phyloP scores from a whole-genome alignment of 2,797 vertebrate genomes.

The Xerus rutilus region DNA sequence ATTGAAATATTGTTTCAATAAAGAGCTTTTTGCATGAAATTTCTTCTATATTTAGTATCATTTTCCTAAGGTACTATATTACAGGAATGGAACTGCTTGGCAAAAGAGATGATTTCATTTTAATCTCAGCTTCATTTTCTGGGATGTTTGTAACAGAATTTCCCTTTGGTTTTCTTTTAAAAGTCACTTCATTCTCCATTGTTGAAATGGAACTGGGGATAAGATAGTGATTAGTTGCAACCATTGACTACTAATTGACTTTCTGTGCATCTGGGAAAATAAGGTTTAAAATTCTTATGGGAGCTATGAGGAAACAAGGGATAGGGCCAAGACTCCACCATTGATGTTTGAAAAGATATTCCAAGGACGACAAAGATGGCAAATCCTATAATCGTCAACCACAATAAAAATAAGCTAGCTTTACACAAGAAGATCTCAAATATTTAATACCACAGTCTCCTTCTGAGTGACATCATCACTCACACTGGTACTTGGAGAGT shows the following conservation, averaged over 20 bases:
- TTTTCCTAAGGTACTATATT: conserved; percentile 36
- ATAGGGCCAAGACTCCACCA: neutral
- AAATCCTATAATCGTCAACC: neutral
- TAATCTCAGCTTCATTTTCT: conserved; percentile 17
- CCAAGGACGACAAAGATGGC: neutral
- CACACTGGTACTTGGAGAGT: conserved; percentile 10
- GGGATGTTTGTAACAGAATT: neutral
- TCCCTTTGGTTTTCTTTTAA: conserved; percentile 39
- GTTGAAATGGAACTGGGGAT: neutral
- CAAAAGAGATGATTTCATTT: conserved; percentile 13
- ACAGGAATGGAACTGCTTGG: conserved; percentile 39
- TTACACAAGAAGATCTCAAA: neutral
- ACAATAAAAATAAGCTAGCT: neutral
- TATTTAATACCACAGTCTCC: neutral
- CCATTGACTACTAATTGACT: conserved; percentile 24
- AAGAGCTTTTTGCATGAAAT: neutral
- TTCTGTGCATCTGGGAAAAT: conserved; percentile 27
- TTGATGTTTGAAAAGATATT: neutral
- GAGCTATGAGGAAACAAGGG: neutral
- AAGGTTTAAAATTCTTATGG: neutral
- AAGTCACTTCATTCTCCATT: conserved; percentile 27
- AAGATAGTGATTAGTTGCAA: conserved; percentile 30
- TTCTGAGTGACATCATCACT: neutral
- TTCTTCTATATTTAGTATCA: neutral
- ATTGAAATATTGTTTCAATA: neutral